Evolutionary conservation across 2,797 vertebrate genomes (phyloP).

Genomic region (Hirundo rustica): DNA sequence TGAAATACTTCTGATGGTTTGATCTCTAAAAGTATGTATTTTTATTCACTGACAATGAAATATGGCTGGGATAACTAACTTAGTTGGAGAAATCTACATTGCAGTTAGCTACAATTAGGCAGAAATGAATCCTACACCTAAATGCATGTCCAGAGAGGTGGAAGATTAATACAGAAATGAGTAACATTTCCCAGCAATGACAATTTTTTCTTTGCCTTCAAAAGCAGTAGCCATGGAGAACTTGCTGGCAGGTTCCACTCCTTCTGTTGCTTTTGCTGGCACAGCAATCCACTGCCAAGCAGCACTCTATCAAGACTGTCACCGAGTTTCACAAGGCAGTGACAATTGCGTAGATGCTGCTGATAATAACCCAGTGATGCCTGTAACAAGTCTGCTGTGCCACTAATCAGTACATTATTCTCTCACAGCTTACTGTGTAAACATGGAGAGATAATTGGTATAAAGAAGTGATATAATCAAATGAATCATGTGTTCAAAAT

Average conservation of each 20-base stretch:
- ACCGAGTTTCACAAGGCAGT: constrained; percentile 2
- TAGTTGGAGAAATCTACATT: not conserved
- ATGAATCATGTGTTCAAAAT: not conserved
- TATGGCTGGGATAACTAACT: not conserved
- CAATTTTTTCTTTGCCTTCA: not conserved
- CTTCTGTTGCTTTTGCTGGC: constrained; percentile 25
- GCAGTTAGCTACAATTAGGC: not conserved
- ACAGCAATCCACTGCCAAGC: not conserved
- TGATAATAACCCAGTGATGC: constrained; percentile 19
- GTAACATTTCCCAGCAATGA: not conserved
- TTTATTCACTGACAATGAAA: not conserved
- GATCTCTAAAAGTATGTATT: not conserved
- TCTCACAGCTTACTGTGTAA: not conserved
- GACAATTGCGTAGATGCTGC: not conserved
- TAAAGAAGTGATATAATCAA: not conserved
- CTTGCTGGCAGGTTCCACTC: not conserved
- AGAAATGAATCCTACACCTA: not conserved
- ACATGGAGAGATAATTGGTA: not conserved
- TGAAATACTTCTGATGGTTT: not conserved
- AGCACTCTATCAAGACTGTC: not conserved
- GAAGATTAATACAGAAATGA: not conserved
- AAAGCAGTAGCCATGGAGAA: constrained; percentile 20
- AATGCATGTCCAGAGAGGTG: not conserved
- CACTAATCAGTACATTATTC: not conserved
- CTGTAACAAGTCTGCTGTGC: not conserved